phyloP scores from a whole-genome alignment of 2,797 vertebrate genomes.

The Enteromius unitaeniatus region DNA sequence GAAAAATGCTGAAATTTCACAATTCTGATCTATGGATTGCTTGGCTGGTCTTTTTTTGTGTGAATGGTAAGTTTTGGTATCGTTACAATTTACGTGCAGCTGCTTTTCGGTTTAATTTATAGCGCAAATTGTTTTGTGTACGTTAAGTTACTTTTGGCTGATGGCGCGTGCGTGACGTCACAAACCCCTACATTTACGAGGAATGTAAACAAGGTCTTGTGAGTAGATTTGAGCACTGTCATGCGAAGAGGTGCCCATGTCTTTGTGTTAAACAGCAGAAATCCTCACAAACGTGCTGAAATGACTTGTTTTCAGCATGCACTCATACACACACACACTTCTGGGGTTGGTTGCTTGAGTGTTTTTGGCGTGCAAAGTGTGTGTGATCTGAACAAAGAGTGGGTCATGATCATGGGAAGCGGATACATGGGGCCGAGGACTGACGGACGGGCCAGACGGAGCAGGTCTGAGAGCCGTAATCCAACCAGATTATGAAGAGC shows the following conservation, averaged over 20 bases:
- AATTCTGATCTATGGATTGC: constrained; percentile 85
- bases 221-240: not conserved
- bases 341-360: not conserved
- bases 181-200: not conserved
- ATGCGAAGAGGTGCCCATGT: not conserved
- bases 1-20: constrained; percentile 81
- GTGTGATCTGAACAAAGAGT: constrained; percentile 16
- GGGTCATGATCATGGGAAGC: constrained; percentile 29
- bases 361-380: not conserved
- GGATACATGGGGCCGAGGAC: constrained; percentile 64
- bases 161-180: constrained; percentile 6
- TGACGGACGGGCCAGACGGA: constrained; percentile 69
- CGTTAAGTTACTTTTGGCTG: not conserved
- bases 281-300: not conserved
- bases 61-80: constrained; percentile 75
- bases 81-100: not conserved
- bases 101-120: not conserved
- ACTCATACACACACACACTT: not conserved
- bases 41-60: constrained; percentile 79
- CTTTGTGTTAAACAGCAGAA: not conserved
- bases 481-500: constrained; percentile 72
- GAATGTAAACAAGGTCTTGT: not conserved
- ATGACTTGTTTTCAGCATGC: not conserved
- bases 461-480: constrained; percentile 71
- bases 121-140: not conserved